Conservation (phyloP, 2,888 invertebrate genomes). For the Nymphalis polychloros region DNA sequence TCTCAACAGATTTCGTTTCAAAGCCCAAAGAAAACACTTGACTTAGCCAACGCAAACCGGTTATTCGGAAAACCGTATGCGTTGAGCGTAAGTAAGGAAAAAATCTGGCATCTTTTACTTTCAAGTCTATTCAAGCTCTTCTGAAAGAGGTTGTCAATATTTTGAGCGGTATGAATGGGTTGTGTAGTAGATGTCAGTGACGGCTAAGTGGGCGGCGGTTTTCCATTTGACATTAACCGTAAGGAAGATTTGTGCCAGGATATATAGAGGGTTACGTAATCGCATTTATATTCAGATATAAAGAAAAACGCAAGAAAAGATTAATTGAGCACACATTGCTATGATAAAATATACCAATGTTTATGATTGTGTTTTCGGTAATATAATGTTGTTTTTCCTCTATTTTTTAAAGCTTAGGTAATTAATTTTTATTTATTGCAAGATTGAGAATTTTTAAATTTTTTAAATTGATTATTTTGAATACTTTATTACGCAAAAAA, state of each 20-base stretch:
- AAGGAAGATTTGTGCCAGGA: neutral
- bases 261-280: neutral
- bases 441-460: too few relatives aligned
- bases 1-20: conserved; percentile 49
- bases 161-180: conserved; percentile 76
- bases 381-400: too few relatives aligned
- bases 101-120: conserved; percentile 72
- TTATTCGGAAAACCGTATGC: conserved; percentile 63
- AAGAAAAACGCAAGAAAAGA: too few relatives aligned
- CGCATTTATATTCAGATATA: too few relatives aligned
- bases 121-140: conserved; percentile 66
- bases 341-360: too few relatives aligned
- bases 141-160: conserved; percentile 79
- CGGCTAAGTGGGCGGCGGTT: conserved; percentile 59
- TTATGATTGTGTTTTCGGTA: too few relatives aligned
- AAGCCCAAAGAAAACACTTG: conserved; percentile 46
- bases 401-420: too few relatives aligned
- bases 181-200: conserved; percentile 71
- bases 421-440: too few relatives aligned
- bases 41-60: conserved; percentile 46
- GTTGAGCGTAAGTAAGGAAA: conserved; percentile 70
- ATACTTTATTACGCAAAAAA: too few relatives aligned
- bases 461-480: too few relatives aligned
- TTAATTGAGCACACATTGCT: too few relatives aligned
- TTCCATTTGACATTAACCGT: conserved; percentile 50